A percentile compares a stretch with the other conserved stretches of the same genome.
These are phyloP conservation scores for Coturnix japonica DNA, from an alignment of 2,113 vertebrate genomes.

Conservation along the genomic window DNA sequence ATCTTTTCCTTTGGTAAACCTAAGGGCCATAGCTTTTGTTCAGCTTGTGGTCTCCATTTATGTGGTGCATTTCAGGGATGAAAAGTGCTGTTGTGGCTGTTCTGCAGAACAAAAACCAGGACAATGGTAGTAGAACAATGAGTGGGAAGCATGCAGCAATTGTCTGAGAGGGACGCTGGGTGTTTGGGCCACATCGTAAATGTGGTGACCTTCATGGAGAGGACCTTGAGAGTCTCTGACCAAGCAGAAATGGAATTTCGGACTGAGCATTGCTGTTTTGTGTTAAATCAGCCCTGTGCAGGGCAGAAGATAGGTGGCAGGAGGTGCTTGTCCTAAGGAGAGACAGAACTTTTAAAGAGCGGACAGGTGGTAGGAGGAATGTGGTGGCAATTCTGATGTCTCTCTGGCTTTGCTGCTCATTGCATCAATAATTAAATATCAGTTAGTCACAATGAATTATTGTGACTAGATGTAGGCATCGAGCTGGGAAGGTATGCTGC, in stretches of 20 bases:
- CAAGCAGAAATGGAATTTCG: neutral
- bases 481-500: neutral
- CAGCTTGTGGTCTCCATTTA: slow-evolving; percentile 56
- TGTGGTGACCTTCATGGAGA: neutral
- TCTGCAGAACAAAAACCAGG: slow-evolving; percentile 30
- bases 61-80: slow-evolving; percentile 50
- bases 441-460: neutral
- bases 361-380: neutral
- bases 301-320: neutral
- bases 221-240: neutral
- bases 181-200: neutral
- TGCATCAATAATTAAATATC: neutral
- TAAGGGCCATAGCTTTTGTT: slow-evolving; percentile 72
- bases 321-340: accelerated
- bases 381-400: neutral
- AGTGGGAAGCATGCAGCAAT: neutral
- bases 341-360: accelerated
- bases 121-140: slow-evolving; percentile 33
- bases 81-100: slow-evolving; percentile 62
- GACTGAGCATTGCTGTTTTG: neutral
- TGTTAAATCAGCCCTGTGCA: neutral
- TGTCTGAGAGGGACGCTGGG: neutral
- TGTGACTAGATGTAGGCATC: neutral
- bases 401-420: neutral
- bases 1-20: slow-evolving; percentile 71